These are phyloP conservation scores for Ichneumoninae sp. DNA, from an alignment of 2,888 invertebrate genomes.

Conservation along the genomic window DNA sequence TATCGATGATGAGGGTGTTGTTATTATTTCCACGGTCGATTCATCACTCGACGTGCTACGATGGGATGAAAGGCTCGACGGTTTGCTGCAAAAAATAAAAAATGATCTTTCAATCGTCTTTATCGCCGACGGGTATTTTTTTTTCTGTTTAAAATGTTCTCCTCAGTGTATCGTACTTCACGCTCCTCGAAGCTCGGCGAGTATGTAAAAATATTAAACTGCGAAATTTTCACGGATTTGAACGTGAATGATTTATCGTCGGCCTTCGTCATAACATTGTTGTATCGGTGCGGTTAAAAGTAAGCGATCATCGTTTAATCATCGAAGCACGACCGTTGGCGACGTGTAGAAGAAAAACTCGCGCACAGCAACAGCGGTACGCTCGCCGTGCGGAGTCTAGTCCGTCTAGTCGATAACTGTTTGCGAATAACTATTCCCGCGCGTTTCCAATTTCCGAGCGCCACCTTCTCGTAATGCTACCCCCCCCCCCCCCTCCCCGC, in stretches of 20 bases:
- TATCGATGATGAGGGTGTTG: constrained; percentile 50
- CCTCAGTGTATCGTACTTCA: background rate
- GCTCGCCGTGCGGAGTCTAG: background rate
- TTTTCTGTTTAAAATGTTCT: background rate
- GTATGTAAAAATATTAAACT: background rate
- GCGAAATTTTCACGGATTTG: background rate
- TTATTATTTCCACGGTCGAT: constrained; percentile 34
- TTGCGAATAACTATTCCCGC: constrained; percentile 25
- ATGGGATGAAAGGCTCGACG: background rate
- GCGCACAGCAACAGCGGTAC: constrained; percentile 15
- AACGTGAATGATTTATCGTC: background rate
- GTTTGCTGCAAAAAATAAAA: background rate
- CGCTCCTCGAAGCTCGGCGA: background rate
- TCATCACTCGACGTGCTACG: background rate
- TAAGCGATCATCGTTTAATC: constrained; percentile 1
- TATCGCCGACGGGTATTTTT: background rate
- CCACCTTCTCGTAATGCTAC: background rate
- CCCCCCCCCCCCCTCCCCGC: background rate
- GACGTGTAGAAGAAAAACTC: background rate
- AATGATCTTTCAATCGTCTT: background rate
- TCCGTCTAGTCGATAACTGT: constrained; percentile 14
- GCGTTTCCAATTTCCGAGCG: constrained; percentile 1
- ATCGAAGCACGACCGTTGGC: constrained; percentile 17
- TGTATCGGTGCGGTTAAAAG: background rate
- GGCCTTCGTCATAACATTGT: background rate